Conservation (phyloP, 2,113 vertebrate genomes). For the Lynx canadensis region DNA sequence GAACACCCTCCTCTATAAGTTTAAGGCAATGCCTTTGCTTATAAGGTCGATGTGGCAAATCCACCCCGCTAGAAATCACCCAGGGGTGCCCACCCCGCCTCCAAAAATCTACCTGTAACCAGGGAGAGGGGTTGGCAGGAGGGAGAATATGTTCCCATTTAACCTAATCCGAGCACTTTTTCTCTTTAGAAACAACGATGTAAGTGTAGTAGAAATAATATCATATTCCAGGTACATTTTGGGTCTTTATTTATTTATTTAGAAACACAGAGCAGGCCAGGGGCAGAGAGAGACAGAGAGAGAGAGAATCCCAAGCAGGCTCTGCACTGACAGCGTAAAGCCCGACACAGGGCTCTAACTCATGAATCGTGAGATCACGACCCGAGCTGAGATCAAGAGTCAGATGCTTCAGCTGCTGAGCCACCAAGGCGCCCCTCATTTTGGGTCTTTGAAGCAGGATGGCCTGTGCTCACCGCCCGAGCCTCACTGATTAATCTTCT, state of each 20-base stretch:
- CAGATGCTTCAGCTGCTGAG: too few relatives aligned
- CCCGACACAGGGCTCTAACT: too few relatives aligned
- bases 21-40: background rate
- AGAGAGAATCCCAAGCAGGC: too few relatives aligned
- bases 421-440: too few relatives aligned
- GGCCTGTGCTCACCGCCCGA: background rate
- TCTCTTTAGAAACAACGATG: background rate
- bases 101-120: background rate
- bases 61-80: background rate
- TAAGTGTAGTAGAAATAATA: background rate
- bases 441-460: background rate
- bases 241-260: background rate
- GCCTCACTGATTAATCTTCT: too few relatives aligned
- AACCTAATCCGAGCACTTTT: background rate
- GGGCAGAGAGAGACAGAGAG: too few relatives aligned
- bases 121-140: background rate
- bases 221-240: rapidly evolving
- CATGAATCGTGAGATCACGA: too few relatives aligned
- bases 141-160: background rate
- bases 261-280: too few relatives aligned
- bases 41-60: rapidly evolving
- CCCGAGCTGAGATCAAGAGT: too few relatives aligned
- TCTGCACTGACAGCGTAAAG: too few relatives aligned
- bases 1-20: background rate
- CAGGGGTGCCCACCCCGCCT: background rate